Base-by-base conservation (phyloP, 2,888 invertebrate species). In the Endomychus coccineus region DNA sequence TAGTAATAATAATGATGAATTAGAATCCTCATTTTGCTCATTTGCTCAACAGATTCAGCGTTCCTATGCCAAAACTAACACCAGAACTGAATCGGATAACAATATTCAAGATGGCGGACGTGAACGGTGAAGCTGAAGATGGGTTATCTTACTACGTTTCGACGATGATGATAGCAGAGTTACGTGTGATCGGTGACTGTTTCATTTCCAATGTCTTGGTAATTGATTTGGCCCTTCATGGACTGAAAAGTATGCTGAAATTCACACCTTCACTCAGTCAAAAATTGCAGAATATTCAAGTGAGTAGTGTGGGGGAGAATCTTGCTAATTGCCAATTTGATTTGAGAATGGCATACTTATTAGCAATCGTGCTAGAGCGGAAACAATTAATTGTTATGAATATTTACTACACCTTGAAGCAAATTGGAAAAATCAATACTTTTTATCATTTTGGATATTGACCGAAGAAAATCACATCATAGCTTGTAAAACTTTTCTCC, bases 211-310 rank as follows among this genome's bases (percentile, higher is more conserved):
- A 51, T 33, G 45, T 45, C 12, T 29, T 55, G 1, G 34, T 55
- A 5, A 22, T 51, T 7, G 55, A 55, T 39, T 24, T 48, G 14
- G 28, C 33, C 1, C 27, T 15, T 3, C 49, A 44, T 21, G 33
- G 39, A 3, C 25, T 50, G 34, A 49, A 45, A 21, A 48, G 49
- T 28, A 27, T 55, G 1, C 29, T 55, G 2, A 55, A 55, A 42
- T 55, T 38, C 30, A 51, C 53, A 1, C 55, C 55, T 1, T 25
- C 42, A 4, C 43, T 52, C 6, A 48, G 44, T n/a, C 39, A 48
- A n/a, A 51, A 46, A 16, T 31, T 52, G 10, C 32, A 48, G 2
- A 37, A 49, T 33, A 39, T 54, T 10, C 14, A 52, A 46, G 55
- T 55, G 35, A 46, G 49, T 45, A 6, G 2, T 10, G n/a, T n/a